Base-by-base conservation (phyloP, 1,140 invertebrate genomes). In the Eriocheir sinensis region DNA sequence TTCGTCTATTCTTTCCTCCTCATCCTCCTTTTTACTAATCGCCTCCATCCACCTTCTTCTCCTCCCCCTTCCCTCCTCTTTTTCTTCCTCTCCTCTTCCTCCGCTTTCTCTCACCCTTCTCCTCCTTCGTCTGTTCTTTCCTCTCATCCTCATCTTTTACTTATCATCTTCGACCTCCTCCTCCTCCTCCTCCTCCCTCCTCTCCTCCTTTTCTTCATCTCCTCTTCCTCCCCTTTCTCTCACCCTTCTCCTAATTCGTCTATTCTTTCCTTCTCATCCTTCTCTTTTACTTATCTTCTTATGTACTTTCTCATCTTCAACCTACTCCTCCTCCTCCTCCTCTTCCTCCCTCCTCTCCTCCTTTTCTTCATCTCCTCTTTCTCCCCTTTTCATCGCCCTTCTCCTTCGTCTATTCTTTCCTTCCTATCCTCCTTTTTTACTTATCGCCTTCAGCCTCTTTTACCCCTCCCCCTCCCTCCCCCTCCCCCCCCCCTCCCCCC, bases 321-420 rank as follows among this genome's bases (percentile, higher is more conserved):
- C 53, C 12, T 72, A 27, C 12, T 72, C 27, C 53, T 85, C 6
- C 8, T 85, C 81, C 8, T 85, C n/a, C n/a, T 34, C 81, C 8
- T 85, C 17, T 17, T 36, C 27, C 81, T 41, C 34, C 36, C 36
- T n/a, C 79, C 27, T n/a, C 6, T 81, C 32, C 32, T 30, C 32
- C 32, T 81, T n/a, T n/a, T n/a, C 27, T n/a, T 6, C 6, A 27
- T 6, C 32, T 41, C 44, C 12, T 89, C 81, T 32, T 85, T 8
- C 30, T 81, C 44, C 34, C 15, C 8, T 85, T 36, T 4, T 93
- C 41, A 32, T 41, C 41, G 83, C 34, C 41, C 44, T 53, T 41
- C 40, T 92, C 34, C 81, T 72, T 30, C n/a, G 34, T 92, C 81
- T 79, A 41, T 40, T 40, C 40, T 83, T 53, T 80, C 79, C 34